Evolutionary conservation across 2,113 vertebrate species (phyloP), one percentile per base, ranked within the genome.

Genomic region (Gasterosteus nipponicus): DNA sequence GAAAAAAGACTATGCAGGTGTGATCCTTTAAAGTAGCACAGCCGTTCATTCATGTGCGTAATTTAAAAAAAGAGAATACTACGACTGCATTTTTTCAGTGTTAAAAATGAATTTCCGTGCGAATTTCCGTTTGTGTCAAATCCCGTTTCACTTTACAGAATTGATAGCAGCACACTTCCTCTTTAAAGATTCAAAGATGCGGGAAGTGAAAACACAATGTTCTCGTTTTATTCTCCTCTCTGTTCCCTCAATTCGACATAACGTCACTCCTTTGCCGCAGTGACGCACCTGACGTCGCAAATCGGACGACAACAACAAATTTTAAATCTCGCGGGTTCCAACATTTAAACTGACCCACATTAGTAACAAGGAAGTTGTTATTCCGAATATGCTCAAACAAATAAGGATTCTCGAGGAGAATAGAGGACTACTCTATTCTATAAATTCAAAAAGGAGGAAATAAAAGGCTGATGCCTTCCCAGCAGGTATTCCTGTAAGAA

Each of bases 91-190:
- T 18, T 29, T 44, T 38, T 71, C 12, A 51, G 31, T 49, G 47
- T 18, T 26, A 4, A 26, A 26, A n/a, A 35, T 19, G 1, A 35
- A 19, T 47, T 26, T 46, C 19, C 1, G 2, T 44, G 38, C 4
- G 0, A 26, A 26, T 18, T 56, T 42, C 53, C 31, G 12, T 59
- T 69, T 79, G 18, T 47, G 49, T 78, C 56, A 15, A 8, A 61
- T 29, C 4, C 18, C 11, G 53, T 78, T 85, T 83, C 57, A 69
- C 51, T 81, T 87, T 47, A 35, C 35, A 57, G n/a, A 69, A 75
- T 12, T 68, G 61, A 75, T 53, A 12, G 1, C 56, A 10, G 15
- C 15, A 38, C 65, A 77, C 85, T 90, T 91, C 90, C 88, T 86
- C 75, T 78, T 86, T 53, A 69, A 58, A 67, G 18, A 49, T 67